Conservation (phyloP, 2,888 invertebrate genomes). For the Lymantria dispar region DNA sequence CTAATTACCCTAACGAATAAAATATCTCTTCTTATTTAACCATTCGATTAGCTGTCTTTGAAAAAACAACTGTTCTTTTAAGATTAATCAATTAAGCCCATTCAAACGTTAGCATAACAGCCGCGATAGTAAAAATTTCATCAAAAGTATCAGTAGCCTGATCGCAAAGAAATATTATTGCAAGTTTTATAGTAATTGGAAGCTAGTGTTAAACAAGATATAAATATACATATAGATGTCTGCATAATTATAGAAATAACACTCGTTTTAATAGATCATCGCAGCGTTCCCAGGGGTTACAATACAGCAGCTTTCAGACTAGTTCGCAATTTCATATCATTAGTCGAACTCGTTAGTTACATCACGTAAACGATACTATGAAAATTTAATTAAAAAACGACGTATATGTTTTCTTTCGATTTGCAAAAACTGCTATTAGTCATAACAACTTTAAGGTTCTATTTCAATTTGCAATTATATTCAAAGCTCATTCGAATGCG, state of each 20-base stretch:
- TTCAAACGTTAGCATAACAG: too few species aligned
- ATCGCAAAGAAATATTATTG: too few species aligned
- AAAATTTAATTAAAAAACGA: slow-evolving; percentile 35
- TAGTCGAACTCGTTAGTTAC: slow-evolving; percentile 64
- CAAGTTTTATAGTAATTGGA: too few species aligned
- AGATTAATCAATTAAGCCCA: not conserved
- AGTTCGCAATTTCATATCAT: slow-evolving; percentile 58
- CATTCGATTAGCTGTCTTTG: slow-evolving; percentile 35
- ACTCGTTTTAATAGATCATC: slow-evolving; percentile 29
- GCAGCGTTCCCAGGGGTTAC: slow-evolving; percentile 53
- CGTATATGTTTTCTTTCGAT: slow-evolving; percentile 26
- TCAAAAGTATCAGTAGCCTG: too few species aligned
- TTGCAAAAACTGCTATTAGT: slow-evolving; percentile 38
- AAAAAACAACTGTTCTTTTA: not conserved
- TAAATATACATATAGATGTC: too few species aligned
- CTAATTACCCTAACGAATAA: slow-evolving; percentile 27
- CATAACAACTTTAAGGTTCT: slow-evolving; percentile 40
- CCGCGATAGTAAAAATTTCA: too few species aligned
- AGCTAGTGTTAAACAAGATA: too few species aligned
- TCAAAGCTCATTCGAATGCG: slow-evolving; percentile 44
- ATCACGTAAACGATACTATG: slow-evolving; percentile 72
- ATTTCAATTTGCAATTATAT: slow-evolving; percentile 30
- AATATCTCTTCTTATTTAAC: slow-evolving; percentile 9
- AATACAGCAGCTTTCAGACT: slow-evolving; percentile 48
- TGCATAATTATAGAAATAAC: too few species aligned